Evolutionary conservation across 2,888 invertebrate species (phyloP).

Genomic region (Latrodectus hesperus): DNA sequence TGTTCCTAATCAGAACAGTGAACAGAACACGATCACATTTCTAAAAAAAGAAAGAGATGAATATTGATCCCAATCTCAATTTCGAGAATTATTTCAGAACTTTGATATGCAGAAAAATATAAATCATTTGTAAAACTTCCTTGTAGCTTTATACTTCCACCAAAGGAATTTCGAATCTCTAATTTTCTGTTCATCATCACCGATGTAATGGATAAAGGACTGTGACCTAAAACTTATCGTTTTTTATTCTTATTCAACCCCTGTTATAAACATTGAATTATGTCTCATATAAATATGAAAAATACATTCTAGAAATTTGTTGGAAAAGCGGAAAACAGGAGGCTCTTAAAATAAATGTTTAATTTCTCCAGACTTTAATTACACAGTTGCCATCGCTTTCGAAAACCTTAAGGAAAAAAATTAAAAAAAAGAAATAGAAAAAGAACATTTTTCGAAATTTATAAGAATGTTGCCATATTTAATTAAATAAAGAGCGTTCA

Average conservation of each 20-base stretch:
- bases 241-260: neutral
- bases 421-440: neutral
- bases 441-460: constrained; percentile 27
- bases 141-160: no score
- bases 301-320: neutral
- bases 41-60: no score
- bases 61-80: no score
- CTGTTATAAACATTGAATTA: neutral
- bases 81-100: no score
- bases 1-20: no score
- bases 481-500: constrained; percentile 45
- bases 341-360: constrained; percentile 24
- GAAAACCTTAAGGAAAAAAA: constrained; percentile 26
- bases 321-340: neutral
- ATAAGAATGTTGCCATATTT: constrained; percentile 46
- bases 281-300: constrained; percentile 1
- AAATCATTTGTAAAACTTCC: no score
- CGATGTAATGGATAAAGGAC: no score
- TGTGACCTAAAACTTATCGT: neutral
- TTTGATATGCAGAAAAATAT: no score
- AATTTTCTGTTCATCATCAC: no score
- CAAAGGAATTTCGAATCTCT: no score
- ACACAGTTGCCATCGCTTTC: constrained; percentile 9
- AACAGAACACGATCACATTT: no score
- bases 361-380: constrained; percentile 42